Conservation (phyloP, 2,797 vertebrate species). For the Sitta carolinensis region DNA sequence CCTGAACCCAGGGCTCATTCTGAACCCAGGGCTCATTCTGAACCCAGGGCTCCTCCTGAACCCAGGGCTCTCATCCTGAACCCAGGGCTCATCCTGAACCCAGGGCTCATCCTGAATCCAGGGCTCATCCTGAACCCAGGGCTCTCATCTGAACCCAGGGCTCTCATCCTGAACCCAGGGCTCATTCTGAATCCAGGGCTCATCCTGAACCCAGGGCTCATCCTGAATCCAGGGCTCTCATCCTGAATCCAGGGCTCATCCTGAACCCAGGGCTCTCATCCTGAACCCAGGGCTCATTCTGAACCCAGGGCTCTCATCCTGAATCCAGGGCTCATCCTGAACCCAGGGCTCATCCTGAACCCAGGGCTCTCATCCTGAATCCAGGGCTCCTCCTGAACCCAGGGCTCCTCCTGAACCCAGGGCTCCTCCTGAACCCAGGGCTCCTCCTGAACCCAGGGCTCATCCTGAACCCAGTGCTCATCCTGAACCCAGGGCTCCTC, state of each 20-base stretch:
- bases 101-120: fast-evolving
- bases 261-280: background rate
- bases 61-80: fast-evolving
- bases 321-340: fast-evolving
- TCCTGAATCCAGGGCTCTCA: background rate
- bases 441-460: background rate
- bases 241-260: no score
- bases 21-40: no score
- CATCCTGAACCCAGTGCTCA: no score
- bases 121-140: no score
- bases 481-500: background rate
- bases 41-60: background rate
- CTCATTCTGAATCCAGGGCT: background rate
- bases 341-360: background rate
- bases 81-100: background rate
- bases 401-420: background rate
- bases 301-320: background rate
- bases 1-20: no score
- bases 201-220: fast-evolving
- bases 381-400: no score
- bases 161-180: fast-evolving
- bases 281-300: fast-evolving
- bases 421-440: background rate
- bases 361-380: no score
- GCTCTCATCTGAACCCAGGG: no score